Conservation (phyloP, 2,888 invertebrate species). For the Scaptomyza flava region DNA sequence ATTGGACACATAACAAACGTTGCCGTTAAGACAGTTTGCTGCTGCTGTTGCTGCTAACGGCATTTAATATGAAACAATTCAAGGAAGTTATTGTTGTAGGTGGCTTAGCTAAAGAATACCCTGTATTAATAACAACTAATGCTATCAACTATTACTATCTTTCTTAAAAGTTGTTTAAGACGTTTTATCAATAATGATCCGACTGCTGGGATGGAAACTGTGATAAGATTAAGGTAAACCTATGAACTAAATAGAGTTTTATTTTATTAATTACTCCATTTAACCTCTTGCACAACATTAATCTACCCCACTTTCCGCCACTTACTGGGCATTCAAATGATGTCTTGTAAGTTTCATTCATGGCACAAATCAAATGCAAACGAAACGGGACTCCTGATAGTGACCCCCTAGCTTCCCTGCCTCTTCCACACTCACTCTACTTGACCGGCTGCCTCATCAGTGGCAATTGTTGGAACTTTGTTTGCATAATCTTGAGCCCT, state of each 20-base stretch:
- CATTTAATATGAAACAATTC: slow-evolving; percentile 41
- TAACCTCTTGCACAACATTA: neutral
- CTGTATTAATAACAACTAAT: neutral
- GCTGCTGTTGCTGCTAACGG: slow-evolving; percentile 51
- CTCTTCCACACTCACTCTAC: too few relatives aligned
- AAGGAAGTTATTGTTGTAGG: neutral
- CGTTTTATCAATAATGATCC: too few relatives aligned
- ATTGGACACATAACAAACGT: slow-evolving; percentile 70
- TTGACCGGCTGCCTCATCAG: slow-evolving; percentile 54
- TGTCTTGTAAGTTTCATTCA: slow-evolving; percentile 65
- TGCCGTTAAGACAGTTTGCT: slow-evolving; percentile 62
- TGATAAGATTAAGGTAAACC: too few relatives aligned
- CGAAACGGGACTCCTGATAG: slow-evolving; percentile 26
- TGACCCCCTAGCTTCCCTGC: neutral
- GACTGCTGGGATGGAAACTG: too few relatives aligned
- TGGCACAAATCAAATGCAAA: slow-evolving; percentile 57
- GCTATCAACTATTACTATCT: too few relatives aligned
- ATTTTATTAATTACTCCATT: neutral
- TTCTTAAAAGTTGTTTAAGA: too few relatives aligned
- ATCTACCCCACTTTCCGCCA: neutral
- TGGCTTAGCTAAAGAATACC: neutral
- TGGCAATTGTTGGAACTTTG: slow-evolving; percentile 66
- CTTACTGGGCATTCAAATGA: slow-evolving; percentile 19
- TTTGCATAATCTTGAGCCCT: slow-evolving; percentile 82
- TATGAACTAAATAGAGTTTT: too few relatives aligned